Evolutionary conservation across 2,113 vertebrate genomes (phyloP), one percentile per base, ranked within the genome.

Genomic region (Circaetus cinerascens): DNA sequence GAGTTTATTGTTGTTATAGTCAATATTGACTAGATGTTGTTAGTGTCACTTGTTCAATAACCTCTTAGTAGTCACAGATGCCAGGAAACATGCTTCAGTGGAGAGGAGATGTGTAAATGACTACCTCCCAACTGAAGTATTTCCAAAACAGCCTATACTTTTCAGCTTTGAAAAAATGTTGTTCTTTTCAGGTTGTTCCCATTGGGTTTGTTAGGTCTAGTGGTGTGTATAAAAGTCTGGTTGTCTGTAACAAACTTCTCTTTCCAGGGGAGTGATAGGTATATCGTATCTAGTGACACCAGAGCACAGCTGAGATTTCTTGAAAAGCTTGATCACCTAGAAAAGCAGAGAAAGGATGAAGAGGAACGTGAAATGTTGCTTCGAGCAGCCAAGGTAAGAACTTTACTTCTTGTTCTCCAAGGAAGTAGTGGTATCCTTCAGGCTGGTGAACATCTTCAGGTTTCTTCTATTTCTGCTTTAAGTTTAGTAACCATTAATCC

Each of bases 271-370:
- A 98, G 97, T 90, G 97, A 97, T 92, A 98, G 95, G 36, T 98
- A 99, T 48, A 40, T 92, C 2, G 68, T 99, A 69, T 98, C 97
- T 72, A 99, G 92, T 87, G 99, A 99, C 76, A 98, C 98, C 10
- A 98, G 99, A 72, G 98, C 99, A 86, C 99, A 99, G 88, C 98
- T 99, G 91, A 99, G 96, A 85, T 99, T 99, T 97, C 97, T 99
- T 74, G 99, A 99, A 95, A 98, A 99, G 80, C 98, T 99, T 15
- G 99, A 99, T 96, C 98, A 98, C 57, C 88, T 99, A 77, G 98
- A 99, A 95, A 99, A 99, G 88, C 98, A 97, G 91, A 98, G 98
- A 66, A 99, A 97, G 62, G 98, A 98, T 75, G 99, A 99, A 90
- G 99, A 99, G 93, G 99, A 99, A 96, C 98, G 98, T 81, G 98